Evolutionary conservation across 2,113 vertebrate species (phyloP), one percentile per base, ranked within the genome.

Genomic region (Sorex araneus): DNA sequence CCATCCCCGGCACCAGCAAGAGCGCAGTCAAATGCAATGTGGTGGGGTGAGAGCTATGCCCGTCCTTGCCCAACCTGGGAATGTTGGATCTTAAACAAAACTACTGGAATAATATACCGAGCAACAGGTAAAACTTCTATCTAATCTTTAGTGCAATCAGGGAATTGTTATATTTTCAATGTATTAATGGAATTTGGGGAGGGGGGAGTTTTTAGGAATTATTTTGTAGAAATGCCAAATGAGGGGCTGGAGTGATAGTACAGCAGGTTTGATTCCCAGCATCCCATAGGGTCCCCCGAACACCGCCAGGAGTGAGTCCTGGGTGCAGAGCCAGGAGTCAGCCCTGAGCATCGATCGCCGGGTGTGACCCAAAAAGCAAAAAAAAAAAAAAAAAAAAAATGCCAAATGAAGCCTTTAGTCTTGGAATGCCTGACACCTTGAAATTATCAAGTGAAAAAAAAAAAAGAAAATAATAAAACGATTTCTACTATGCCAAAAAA

Each of bases 391-490:
- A 40, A 77, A n/a, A n/a, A n/a, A n/a, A 40, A 40, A 40, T 40
- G 40, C 40, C 40, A 85, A 64, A 16, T 82, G 6, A 80, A 84
- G 21, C 73, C 93, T 66, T 85, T 92, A 82, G 36, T 60, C 54
- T 27, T 82, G 76, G 86, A 91, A 83, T 87, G 15, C 21, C 25
- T 81, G 67, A 94, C 87, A 47, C 77, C 64, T 93, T 77, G 79
- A 73, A 91, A 45, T 91, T 91, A 90, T 71, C 28, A 69, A 30
- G 8, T 64, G 6, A 27, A n/a, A n/a, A n/a, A n/a, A n/a, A n/a
- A n/a, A 57, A 6, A 64, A 64, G 28, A 63, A 64, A 64, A 27
- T 7, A 63, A 63, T 27, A 64, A 27, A 64, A 64, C 25, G 28
- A 64, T 15, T 64, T 64, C n/a, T n/a, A n/a, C n/a, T n/a, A n/a